Evolutionary conservation across 2,888 invertebrate species (phyloP).

Genomic region (Drosophila vallismaia): DNA sequence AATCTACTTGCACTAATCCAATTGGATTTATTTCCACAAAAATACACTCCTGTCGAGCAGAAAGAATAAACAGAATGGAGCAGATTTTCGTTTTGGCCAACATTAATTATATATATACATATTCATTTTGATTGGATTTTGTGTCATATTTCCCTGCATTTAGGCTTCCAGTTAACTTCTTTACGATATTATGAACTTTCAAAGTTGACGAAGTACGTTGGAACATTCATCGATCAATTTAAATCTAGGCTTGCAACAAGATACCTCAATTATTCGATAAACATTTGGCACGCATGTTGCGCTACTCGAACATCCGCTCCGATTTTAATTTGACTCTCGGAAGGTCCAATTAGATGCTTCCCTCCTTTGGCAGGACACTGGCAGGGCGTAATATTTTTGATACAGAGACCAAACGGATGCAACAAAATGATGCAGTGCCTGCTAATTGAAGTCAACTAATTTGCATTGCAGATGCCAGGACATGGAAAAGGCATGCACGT

Average conservation of each 20-base stretch:
- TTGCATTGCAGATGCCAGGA: slow-evolving; percentile 57
- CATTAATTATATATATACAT: background rate
- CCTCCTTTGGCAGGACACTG: slow-evolving; percentile 12
- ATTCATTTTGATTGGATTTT: background rate
- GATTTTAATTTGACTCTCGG: slow-evolving; percentile 10
- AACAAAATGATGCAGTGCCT: slow-evolving; percentile 54
- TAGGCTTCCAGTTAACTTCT: background rate
- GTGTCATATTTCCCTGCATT: background rate
- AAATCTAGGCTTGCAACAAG: slow-evolving; percentile 8
- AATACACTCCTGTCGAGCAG: background rate
- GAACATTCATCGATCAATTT: slow-evolving; percentile 11
- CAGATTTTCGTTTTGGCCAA: background rate
- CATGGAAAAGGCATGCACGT: slow-evolving; percentile 51
- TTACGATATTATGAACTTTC: background rate
- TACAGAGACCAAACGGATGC: slow-evolving; percentile 12
- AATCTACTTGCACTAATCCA: slow-evolving; percentile 6
- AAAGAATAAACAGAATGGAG: background rate
- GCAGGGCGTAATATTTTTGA: slow-evolving; percentile 11
- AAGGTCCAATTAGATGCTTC: slow-evolving; percentile 21
- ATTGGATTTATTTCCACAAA: slow-evolving; percentile 3
- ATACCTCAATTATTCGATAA: slow-evolving; percentile 24
- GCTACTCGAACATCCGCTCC: slow-evolving; percentile 15
- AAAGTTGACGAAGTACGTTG: background rate
- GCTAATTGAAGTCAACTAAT: slow-evolving; percentile 66
- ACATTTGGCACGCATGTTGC: slow-evolving; percentile 24